Evolutionary conservation across 2,113 vertebrate genomes (phyloP).

Genomic region (Capreolus pygargus): DNA sequence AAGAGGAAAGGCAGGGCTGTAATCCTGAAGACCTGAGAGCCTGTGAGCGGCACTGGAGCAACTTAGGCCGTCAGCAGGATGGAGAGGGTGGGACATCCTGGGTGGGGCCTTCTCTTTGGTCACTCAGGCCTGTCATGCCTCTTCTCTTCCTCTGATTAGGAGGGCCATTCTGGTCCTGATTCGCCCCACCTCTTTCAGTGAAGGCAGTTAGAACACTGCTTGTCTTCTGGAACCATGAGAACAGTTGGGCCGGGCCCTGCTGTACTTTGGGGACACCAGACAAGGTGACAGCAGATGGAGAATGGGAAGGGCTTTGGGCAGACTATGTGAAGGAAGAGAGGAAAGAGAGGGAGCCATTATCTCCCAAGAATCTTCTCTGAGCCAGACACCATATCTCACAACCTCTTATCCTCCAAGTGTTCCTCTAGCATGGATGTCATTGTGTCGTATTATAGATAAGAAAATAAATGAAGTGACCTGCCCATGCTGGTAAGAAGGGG

Average conservation of each 20-base stretch:
- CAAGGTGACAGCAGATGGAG: neutral
- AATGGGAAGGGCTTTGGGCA: neutral
- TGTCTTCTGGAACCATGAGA: neutral
- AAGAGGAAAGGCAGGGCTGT: neutral
- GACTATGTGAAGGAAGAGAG: neutral
- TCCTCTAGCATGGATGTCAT: neutral
- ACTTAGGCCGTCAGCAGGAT: neutral
- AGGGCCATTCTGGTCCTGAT: neutral
- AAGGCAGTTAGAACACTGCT: neutral
- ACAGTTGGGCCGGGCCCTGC: neutral
- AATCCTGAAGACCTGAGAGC: neutral
- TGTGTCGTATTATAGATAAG: neutral
- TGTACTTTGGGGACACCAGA: neutral
- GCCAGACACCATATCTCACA: neutral
- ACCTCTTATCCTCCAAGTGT: neutral
- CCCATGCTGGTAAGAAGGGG: neutral
- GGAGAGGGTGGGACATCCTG: neutral
- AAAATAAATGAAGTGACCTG: neutral
- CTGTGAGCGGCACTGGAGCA: neutral
- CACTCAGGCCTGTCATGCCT: neutral
- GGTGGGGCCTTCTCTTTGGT: neutral
- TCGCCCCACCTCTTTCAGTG: neutral
- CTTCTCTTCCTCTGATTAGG: neutral
- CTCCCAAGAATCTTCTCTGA: neutral
- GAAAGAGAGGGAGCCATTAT: neutral